These are phyloP conservation scores for Erebia epiphron DNA, from an alignment of 2,888 invertebrate genomes.

Conservation along the genomic window DNA sequence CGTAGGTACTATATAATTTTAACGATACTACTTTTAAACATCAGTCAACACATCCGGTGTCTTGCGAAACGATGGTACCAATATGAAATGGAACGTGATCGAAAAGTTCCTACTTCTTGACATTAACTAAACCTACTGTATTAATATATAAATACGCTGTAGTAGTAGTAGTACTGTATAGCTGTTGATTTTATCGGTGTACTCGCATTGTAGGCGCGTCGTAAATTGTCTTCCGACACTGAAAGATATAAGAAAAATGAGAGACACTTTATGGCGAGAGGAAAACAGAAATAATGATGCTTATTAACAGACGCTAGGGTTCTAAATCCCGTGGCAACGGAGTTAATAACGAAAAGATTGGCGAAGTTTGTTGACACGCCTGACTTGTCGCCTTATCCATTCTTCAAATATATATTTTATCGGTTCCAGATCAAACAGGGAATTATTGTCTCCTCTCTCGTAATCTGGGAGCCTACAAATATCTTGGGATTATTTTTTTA, in stretches of 20 bases:
- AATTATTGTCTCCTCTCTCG: conserved; percentile 18
- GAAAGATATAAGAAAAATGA: conserved; percentile 39
- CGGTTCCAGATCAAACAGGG: conserved; percentile 31
- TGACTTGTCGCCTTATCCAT: conserved; percentile 36
- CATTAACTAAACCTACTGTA: background rate
- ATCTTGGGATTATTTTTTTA: background rate
- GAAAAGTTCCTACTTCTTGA: no score
- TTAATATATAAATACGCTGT: background rate
- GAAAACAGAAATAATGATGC: conserved; percentile 11
- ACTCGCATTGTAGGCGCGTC: conserved; percentile 9
- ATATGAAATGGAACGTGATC: no score
- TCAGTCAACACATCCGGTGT: no score
- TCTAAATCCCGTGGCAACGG: conserved; percentile 15
- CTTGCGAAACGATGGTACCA: no score
- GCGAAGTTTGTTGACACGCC: conserved; percentile 39
- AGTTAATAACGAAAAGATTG: conserved; percentile 42
- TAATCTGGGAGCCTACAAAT: conserved; percentile 1
- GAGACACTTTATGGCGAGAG: conserved; percentile 31
- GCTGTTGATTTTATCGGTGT: background rate
- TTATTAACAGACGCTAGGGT: conserved; percentile 23
- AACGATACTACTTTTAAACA: no score
- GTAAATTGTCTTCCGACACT: conserved; percentile 36
- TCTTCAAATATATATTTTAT: conserved; percentile 39
- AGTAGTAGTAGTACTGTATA: background rate
- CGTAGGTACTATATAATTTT: no score